These are phyloP conservation scores for Ceratotherium simum DNA, from an alignment of 2,113 vertebrate genomes.

Conservation along the genomic window DNA sequence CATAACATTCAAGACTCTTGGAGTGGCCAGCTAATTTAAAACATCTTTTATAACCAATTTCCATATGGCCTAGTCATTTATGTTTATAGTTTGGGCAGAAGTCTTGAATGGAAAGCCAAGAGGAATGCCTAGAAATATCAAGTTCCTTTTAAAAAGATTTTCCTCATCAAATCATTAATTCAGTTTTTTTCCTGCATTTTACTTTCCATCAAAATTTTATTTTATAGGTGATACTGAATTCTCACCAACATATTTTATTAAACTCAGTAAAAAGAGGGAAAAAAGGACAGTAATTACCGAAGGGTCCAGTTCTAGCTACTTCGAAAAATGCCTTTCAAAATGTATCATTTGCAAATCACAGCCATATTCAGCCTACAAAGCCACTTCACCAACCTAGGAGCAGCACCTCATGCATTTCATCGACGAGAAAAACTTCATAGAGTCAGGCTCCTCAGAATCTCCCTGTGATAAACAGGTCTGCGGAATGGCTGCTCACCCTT, in stretches of 20 bases:
- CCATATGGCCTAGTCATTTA: slow-evolving; percentile 62
- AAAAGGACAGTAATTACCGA: not conserved
- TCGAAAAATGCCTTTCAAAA: not conserved
- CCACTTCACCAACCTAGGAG: not conserved
- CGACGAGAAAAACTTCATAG: not conserved
- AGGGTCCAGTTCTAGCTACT: not conserved
- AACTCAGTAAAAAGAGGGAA: not conserved
- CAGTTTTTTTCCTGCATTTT: slow-evolving; percentile 13
- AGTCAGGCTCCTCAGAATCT: not conserved
- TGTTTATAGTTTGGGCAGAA: slow-evolving; percentile 66
- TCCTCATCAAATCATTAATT: slow-evolving; percentile 40
- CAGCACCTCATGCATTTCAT: slow-evolving; percentile 44
- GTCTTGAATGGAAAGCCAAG: slow-evolving; percentile 18
- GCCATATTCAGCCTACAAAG: not conserved
- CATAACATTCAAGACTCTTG: slow-evolving; percentile 68
- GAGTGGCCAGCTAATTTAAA: slow-evolving; percentile 69
- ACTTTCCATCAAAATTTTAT: not conserved
- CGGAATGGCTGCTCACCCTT: not conserved
- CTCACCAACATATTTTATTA: not conserved
- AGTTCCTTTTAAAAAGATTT: slow-evolving; percentile 56
- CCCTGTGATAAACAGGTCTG: not conserved
- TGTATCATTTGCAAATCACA: not conserved
- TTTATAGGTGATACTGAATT: slow-evolving; percentile 2
- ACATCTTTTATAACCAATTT: slow-evolving; percentile 59
- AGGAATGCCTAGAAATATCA: not conserved